These are phyloP conservation scores for Bagarius yarrelli DNA, from an alignment of 2,113 vertebrate genomes.

Conservation along the genomic window DNA sequence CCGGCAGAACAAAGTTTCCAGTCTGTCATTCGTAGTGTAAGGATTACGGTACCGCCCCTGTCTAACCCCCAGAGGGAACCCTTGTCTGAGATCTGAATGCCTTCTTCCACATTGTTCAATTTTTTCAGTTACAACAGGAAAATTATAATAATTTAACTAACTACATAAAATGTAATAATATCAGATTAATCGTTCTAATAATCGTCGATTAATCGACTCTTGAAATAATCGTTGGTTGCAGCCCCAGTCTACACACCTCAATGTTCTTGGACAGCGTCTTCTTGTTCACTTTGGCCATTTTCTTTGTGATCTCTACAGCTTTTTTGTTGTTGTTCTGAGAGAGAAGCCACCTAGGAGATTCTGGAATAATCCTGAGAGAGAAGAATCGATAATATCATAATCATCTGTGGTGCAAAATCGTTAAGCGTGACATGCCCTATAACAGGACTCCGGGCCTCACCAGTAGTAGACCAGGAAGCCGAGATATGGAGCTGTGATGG, in stretches of 20 bases:
- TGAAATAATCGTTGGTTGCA: too few species aligned
- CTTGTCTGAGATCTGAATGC: too few species aligned
- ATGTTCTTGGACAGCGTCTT: slow-evolving; percentile 73
- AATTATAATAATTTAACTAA: too few species aligned
- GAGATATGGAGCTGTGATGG: slow-evolving; percentile 85
- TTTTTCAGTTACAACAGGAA: too few species aligned
- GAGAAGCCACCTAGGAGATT: slow-evolving; percentile 94
- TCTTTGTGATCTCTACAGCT: slow-evolving; percentile 79
- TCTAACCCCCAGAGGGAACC: too few species aligned
- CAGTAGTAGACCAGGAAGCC: slow-evolving; percentile 91
- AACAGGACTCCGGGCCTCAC: slow-evolving; percentile 64
- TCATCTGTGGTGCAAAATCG: not conserved
- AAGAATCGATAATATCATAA: not conserved
- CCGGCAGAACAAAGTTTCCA: too few species aligned
- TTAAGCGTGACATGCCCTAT: not conserved
- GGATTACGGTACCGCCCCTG: too few species aligned
- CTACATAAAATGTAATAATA: too few species aligned
- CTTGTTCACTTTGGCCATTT: slow-evolving; percentile 85
- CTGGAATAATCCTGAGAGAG: slow-evolving; percentile 82
- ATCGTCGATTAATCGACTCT: too few species aligned
- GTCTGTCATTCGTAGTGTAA: too few species aligned
- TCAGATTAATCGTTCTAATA: too few species aligned
- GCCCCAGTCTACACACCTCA: slow-evolving; percentile 69
- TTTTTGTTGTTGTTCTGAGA: slow-evolving; percentile 79
- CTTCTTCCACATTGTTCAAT: too few species aligned